Base-by-base conservation (phyloP, 1,140 invertebrate genomes). In the Popillia japonica region DNA sequence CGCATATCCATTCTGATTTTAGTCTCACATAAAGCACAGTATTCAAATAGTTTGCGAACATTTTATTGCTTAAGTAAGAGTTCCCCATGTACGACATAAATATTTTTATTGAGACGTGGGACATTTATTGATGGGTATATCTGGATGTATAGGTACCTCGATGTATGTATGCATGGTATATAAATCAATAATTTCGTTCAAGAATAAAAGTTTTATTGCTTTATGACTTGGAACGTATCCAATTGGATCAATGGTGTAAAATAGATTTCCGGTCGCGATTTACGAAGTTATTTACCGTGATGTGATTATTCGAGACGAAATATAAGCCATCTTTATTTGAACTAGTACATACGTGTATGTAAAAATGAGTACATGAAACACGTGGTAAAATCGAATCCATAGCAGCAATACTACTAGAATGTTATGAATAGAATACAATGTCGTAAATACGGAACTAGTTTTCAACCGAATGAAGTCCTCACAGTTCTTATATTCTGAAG, bases 201-300 rank as follows among this genome's bases (percentile, higher is more conserved):
- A 27, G 61, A 68, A 68, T 68, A 27, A 68, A 68, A 68, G 6
- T 68, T 34, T 27, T 68, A 68, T 34, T 34, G 61, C 17, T 68
- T 68, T 68, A 68, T 68, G 22, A 68, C 61, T 68, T 68, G 61
- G 61, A 68, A 22, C 61, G 61, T 14, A 34, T 34, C 61, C 61
- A 68, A 68, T 22, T 68, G 14, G 61, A 68, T 68, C 61, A 68
- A 34, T 22, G 22, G 4, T 22, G 20, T 23, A 68, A 68, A 68
- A 23, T 34, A 68, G 61, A 34, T 68, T 68, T 68, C 61, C 22
- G 61, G 27, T 68, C 61, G 61, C 10, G 61, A 68, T 68, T 68
- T 34, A 6, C 27, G 61, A 34, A 27, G 61, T 68, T 34, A 34
- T 68, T 68, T 68, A 8, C 61, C 9, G 61, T 68, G 10, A 17